A percentile compares a stretch with the other conserved stretches of the same genome.
Evolutionary conservation across 1,140 invertebrate species (phyloP).

Genomic region (Asbolus verrucosus): DNA sequence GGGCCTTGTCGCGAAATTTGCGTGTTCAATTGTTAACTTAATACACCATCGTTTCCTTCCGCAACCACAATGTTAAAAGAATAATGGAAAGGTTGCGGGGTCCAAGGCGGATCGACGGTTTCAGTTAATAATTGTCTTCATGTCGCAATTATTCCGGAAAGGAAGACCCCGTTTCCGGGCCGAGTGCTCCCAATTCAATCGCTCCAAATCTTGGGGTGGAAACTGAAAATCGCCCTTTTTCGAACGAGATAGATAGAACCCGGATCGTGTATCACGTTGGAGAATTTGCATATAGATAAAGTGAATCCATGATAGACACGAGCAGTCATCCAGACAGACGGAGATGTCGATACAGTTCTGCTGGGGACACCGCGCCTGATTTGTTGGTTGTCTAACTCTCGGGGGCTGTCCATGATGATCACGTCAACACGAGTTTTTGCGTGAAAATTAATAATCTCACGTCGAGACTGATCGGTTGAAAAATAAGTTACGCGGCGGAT

Average conservation of each 20-base stretch:
- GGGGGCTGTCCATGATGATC: not conserved
- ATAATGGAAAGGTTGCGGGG: not conserved
- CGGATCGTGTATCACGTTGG: too few species aligned
- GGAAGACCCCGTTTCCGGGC: slow-evolving; percentile 4
- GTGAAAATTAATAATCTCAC: not conserved
- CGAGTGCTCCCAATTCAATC: not conserved
- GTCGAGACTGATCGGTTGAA: too few species aligned
- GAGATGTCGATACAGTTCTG: too few species aligned
- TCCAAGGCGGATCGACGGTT: not conserved
- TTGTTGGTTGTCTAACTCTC: too few species aligned
- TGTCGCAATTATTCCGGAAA: not conserved
- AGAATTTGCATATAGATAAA: too few species aligned
- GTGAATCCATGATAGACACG: too few species aligned
- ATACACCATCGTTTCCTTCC: too few species aligned
- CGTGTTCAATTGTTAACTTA: slow-evolving; percentile 20
- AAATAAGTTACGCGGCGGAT: too few species aligned
- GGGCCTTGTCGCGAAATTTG: not conserved
- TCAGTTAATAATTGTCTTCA: not conserved
- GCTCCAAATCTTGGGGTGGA: not conserved
- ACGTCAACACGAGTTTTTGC: not conserved
- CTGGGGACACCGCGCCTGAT: not conserved
- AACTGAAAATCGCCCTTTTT: too few species aligned
- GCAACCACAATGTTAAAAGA: too few species aligned
- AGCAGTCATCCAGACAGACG: too few species aligned
- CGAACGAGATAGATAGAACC: too few species aligned